These are phyloP conservation scores for Drosophila macrospina DNA, from an alignment of 2,888 invertebrate species.

Conservation along the genomic window DNA sequence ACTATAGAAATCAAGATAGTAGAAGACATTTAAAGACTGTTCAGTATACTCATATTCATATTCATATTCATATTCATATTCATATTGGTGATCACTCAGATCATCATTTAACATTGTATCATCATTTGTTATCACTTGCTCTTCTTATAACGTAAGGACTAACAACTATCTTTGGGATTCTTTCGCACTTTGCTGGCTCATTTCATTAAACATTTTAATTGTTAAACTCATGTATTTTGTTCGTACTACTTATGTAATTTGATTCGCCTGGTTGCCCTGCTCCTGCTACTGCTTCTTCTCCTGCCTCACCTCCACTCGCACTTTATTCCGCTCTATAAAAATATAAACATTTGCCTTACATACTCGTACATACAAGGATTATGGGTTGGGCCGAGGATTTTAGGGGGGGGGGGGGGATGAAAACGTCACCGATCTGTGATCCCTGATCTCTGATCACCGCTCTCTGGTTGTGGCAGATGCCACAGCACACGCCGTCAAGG, in stretches of 20 bases:
- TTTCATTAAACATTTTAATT: slow-evolving; percentile 7
- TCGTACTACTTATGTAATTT: slow-evolving; percentile 38
- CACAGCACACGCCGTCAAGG: slow-evolving; percentile 46
- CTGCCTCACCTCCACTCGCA: slow-evolving; percentile 18
- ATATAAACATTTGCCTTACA: slow-evolving; percentile 64
- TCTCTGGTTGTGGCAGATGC: slow-evolving; percentile 37
- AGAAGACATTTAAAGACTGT: slow-evolving; percentile 55
- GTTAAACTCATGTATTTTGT: slow-evolving; percentile 22
- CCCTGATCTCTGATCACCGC: slow-evolving; percentile 36
- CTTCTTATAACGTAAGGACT: slow-evolving; percentile 72
- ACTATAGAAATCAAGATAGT: slow-evolving; percentile 43
- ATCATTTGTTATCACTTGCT: slow-evolving; percentile 75
- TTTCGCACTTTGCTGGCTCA: slow-evolving; percentile 59
- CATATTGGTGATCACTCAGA: slow-evolving; percentile 7
- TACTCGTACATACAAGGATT: slow-evolving; percentile 27
- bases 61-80: slow-evolving; percentile 2
- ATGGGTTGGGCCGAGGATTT: slow-evolving; percentile 11
- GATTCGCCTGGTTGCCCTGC: slow-evolving; percentile 25
- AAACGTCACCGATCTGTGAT: slow-evolving; percentile 30
- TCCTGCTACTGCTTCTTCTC: slow-evolving; percentile 17
- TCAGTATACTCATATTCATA: slow-evolving; percentile 17
- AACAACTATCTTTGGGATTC: slow-evolving; percentile 80
- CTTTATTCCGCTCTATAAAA: slow-evolving; percentile 56
- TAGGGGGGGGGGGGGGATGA: too few species aligned
- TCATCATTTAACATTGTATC: slow-evolving; percentile 37